Conservation (phyloP, 2,797 vertebrate species). For the Erpetoichthys calabaricus region DNA sequence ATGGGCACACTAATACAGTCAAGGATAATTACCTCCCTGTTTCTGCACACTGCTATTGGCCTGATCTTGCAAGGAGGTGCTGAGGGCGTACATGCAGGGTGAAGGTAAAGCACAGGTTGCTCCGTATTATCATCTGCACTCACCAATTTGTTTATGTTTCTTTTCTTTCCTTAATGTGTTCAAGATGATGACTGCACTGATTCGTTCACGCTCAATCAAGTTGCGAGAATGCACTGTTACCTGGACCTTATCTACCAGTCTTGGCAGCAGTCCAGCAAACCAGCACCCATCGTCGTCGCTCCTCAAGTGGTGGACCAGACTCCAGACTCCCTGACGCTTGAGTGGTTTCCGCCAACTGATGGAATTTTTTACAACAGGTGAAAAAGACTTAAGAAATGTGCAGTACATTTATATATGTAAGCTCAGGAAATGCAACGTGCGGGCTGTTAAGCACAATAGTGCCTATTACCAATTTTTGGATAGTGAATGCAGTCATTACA, state of each 20-base stretch:
- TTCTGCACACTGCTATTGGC: constrained; percentile 15
- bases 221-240: constrained; percentile 97
- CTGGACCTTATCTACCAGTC: constrained; percentile 87
- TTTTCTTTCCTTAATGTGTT: constrained; percentile 9
- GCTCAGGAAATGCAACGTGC: no score
- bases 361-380: constrained; percentile 93
- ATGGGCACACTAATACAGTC: constrained; percentile 33
- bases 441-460: no score
- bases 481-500: no score
- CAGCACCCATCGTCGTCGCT: constrained; percentile 70
- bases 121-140: constrained; percentile 3
- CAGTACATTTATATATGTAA: no score
- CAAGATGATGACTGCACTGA: constrained; percentile 88
- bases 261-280: constrained; percentile 76
- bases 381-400: constrained; percentile 33
- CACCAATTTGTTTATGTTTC: constrained; percentile 7
- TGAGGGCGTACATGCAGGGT: constrained; percentile 13
- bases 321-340: constrained; percentile 58
- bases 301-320: constrained; percentile 78
- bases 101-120: not conserved
- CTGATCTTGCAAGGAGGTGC: constrained; percentile 6
- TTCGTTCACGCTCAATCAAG: constrained; percentile 94
- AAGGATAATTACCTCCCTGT: constrained; percentile 34
- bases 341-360: constrained; percentile 92
- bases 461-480: no score